These are phyloP conservation scores for Ophonus ardosiacus DNA, from an alignment of 2,888 invertebrate species.

Conservation along the genomic window DNA sequence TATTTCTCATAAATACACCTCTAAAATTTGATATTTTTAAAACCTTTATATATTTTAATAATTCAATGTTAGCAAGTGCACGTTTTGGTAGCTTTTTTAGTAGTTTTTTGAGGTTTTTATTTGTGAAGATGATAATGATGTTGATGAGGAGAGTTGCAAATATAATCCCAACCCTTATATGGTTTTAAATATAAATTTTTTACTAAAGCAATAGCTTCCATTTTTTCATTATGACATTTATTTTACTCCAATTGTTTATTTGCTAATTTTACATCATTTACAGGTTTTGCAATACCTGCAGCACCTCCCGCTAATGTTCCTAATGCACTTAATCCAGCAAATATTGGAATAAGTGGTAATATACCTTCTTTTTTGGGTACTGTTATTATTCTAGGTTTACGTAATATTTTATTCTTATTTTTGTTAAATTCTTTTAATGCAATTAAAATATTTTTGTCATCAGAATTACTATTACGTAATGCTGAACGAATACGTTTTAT, in stretches of 20 bases:
- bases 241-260: conserved; percentile 70
- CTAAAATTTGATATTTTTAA: no score
- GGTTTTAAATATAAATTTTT: conserved; percentile 67
- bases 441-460: conserved; percentile 25
- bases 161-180: conserved; percentile 64
- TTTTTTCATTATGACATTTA: conserved; percentile 71
- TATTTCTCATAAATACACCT: no score
- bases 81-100: background rate
- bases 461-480: background rate
- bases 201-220: conserved; percentile 72
- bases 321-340: conserved; percentile 71
- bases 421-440: conserved; percentile 49
- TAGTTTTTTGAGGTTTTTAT: background rate
- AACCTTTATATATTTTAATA: no score
- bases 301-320: conserved; percentile 72
- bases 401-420: conserved; percentile 20
- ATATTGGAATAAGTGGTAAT: conserved; percentile 71
- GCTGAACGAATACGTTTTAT: background rate
- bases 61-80: background rate
- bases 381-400: conserved; percentile 69
- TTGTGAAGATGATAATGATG: background rate
- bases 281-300: conserved; percentile 71
- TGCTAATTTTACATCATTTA: conserved; percentile 70
- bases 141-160: background rate
- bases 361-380: conserved; percentile 71